A percentile compares a stretch with the other conserved stretches of the same genome.
phyloP scores from a whole-genome alignment of 2,888 invertebrate genomes.

The Exephanes ischioxanthus region DNA sequence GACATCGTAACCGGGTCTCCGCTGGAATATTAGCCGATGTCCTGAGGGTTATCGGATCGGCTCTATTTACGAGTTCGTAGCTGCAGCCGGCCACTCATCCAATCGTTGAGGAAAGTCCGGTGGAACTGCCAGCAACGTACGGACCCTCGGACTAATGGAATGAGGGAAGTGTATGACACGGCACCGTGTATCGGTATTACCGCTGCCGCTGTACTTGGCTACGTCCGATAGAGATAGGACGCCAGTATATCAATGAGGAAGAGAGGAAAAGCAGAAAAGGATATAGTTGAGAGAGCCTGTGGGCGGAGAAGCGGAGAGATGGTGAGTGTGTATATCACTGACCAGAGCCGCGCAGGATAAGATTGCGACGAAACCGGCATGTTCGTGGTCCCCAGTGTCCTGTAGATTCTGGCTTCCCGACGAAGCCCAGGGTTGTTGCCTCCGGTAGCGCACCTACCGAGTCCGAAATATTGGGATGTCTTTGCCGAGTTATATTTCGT shows the following conservation, averaged over 20 bases:
- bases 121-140: not conserved
- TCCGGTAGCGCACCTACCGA: slow-evolving; percentile 43
- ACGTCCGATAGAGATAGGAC: not conserved
- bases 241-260: slow-evolving; percentile 8
- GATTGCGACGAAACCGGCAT: slow-evolving; percentile 76
- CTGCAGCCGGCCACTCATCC: not conserved
- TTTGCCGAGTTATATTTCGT: slow-evolving; percentile 74
- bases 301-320: slow-evolving; percentile 34
- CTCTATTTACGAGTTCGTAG: not conserved
- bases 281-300: slow-evolving; percentile 17
- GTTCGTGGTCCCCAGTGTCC: slow-evolving; percentile 80
- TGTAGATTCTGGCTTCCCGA: slow-evolving; percentile 77
- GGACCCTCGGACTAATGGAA: not conserved
- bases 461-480: slow-evolving; percentile 78
- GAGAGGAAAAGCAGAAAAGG: slow-evolving; percentile 16
- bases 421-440: slow-evolving; percentile 66
- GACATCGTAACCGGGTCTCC: not conserved
- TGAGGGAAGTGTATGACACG: not conserved
- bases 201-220: not conserved
- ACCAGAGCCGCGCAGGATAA: slow-evolving; percentile 75
- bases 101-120: not conserved
- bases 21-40: slow-evolving; percentile 28
- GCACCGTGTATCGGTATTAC: not conserved
- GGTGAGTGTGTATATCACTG: slow-evolving; percentile 64
- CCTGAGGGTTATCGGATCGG: not conserved